A percentile compares a stretch with the other conserved stretches of the same genome.
Evolutionary conservation across 2,113 vertebrate species (phyloP).

Genomic region (Dasyurus viverrinus): DNA sequence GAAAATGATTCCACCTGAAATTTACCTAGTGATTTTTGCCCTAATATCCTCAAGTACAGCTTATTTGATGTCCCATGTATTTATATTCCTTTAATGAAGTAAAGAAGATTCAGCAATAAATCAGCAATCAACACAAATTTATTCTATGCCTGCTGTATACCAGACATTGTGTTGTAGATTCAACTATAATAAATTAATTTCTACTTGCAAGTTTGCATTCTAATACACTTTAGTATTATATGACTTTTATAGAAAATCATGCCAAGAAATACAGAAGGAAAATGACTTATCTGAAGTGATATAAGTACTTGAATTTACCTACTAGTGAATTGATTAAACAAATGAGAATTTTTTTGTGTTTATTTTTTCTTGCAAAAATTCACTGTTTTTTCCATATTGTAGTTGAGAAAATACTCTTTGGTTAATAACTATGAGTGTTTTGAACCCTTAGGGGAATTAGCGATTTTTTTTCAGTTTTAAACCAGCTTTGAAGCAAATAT

Average conservation of each 20-base stretch:
- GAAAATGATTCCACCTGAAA: background rate
- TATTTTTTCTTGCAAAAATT: background rate
- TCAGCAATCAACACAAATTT: background rate
- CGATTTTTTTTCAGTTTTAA: constrained; percentile 21
- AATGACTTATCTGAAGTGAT: background rate
- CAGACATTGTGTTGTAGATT: background rate
- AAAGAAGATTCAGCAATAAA: background rate
- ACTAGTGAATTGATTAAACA: constrained; percentile 8
- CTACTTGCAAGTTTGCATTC: background rate
- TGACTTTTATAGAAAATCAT: background rate
- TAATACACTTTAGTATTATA: background rate
- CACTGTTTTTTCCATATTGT: background rate
- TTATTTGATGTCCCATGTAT: background rate
- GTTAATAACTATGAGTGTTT: constrained; percentile 19
- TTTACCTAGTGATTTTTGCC: background rate
- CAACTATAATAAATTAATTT: background rate
- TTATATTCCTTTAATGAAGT: accelerated
- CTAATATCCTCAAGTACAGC: background rate
- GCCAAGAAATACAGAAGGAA: background rate
- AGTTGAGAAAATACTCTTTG: background rate
- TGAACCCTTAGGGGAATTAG: constrained; percentile 11
- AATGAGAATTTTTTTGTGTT: background rate
- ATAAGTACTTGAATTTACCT: background rate
- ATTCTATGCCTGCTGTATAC: background rate
- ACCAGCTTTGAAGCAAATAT: constrained; percentile 53